Conservation (phyloP, 1,140 invertebrate genomes). For the Magallana ariakensis region DNA sequence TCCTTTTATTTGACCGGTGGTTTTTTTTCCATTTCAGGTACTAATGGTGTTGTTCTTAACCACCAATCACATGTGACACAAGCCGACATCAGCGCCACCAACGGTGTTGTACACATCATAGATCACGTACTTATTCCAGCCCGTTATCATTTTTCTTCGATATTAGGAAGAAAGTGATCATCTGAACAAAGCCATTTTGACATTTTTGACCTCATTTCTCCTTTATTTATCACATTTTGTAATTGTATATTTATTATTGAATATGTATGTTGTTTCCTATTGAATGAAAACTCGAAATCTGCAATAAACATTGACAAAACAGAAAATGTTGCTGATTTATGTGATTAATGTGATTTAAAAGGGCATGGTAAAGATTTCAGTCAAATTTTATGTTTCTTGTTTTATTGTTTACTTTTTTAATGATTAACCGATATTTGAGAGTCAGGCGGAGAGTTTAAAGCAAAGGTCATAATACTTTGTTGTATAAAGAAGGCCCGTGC, state of each 20-base stretch:
- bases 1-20: not conserved
- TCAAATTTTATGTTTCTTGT: too few species aligned
- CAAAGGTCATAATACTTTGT: too few species aligned
- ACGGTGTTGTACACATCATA: constrained; percentile 90
- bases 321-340: too few species aligned
- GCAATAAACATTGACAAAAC: too few species aligned
- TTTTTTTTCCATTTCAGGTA: constrained; percentile 26
- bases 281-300: too few species aligned
- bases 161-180: constrained; percentile 50
- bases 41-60: not conserved
- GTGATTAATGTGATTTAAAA: too few species aligned
- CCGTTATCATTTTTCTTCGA: not conserved
- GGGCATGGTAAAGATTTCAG: too few species aligned
- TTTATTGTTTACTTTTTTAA: too few species aligned
- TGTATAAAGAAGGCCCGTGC: too few species aligned
- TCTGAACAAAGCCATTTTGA: not conserved
- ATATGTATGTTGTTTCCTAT: not conserved
- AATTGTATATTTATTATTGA: not conserved
- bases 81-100: constrained; percentile 88
- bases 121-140: constrained; percentile 91
- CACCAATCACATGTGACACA: constrained; percentile 89
- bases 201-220: not conserved
- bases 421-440: too few species aligned
- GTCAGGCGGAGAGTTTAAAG: too few species aligned
- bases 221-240: not conserved